A percentile compares a stretch with the other conserved stretches of the same genome.
Evolutionary conservation across 2,797 vertebrate genomes (phyloP).

Genomic region (Podargus strigoides): DNA sequence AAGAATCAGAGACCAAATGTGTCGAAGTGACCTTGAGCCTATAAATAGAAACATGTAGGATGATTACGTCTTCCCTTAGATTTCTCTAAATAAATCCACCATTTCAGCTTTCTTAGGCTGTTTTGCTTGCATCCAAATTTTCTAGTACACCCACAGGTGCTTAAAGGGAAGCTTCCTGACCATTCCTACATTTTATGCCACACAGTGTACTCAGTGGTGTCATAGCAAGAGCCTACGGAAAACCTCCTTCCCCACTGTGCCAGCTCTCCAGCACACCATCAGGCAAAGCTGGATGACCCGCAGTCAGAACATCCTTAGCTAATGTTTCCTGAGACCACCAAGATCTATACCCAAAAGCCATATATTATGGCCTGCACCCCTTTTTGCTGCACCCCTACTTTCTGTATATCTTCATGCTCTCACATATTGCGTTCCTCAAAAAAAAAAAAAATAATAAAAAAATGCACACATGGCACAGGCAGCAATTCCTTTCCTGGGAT

Average conservation of each 20-base stretch:
- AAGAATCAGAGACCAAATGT: not conserved
- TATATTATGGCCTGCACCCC: not conserved
- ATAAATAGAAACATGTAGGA: not conserved
- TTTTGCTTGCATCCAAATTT: not conserved
- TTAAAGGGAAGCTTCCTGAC: not conserved
- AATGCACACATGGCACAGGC: not conserved
- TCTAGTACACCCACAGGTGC: not conserved
- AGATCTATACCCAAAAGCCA: not conserved
- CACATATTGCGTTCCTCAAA: not conserved
- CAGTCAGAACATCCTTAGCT: not conserved
- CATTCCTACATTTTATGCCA: not conserved
- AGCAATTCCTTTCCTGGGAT: not conserved
- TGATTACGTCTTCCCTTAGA: rapidly evolving
- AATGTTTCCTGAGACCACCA: rapidly evolving
- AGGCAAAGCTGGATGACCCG: not conserved
- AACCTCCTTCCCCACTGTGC: not conserved
- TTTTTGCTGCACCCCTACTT: not conserved
- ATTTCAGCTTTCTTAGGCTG: not conserved
- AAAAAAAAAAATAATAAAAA: too few relatives aligned
- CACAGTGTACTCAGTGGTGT: not conserved
- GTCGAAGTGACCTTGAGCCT: not conserved
- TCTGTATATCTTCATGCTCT: not conserved
- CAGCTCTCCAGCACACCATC: not conserved
- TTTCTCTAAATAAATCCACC: not conserved
- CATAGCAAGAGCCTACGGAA: not conserved